These are phyloP conservation scores for Hypomecis atomaria DNA, from an alignment of 2,888 invertebrate genomes.

Conservation along the genomic window DNA sequence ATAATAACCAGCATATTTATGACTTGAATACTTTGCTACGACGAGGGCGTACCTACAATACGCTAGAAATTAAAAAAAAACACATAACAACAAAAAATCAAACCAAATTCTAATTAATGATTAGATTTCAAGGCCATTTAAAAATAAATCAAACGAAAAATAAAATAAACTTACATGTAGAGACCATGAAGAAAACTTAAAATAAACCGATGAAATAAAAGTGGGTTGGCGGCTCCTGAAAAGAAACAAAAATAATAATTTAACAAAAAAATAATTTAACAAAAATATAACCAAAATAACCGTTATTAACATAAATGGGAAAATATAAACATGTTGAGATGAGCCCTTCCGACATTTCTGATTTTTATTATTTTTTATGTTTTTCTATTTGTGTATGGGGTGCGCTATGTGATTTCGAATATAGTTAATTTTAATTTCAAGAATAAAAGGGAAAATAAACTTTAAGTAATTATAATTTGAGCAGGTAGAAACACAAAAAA, in stretches of 20 bases:
- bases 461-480: too few relatives aligned
- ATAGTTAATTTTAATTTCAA: too few relatives aligned
- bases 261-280: constrained; percentile 53
- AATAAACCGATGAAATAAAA: constrained; percentile 66
- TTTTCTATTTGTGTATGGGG: too few relatives aligned
- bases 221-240: constrained; percentile 67
- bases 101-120: constrained; percentile 37
- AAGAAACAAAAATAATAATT: constrained; percentile 66
- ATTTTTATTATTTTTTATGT: too few relatives aligned
- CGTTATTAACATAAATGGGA: background rate
- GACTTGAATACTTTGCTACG: too few relatives aligned
- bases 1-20: too few relatives aligned
- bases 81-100: constrained; percentile 13
- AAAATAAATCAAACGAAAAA: constrained; percentile 63
- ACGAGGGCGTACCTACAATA: too few relatives aligned
- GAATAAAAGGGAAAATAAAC: too few relatives aligned
- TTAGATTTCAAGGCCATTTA: constrained; percentile 50
- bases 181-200: constrained; percentile 81
- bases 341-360: too few relatives aligned
- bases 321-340: background rate
- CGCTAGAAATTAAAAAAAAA: too few relatives aligned
- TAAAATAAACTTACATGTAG: constrained; percentile 80
- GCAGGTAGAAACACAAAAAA: too few relatives aligned
- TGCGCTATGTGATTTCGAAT: too few relatives aligned
- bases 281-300: constrained; percentile 36